Conservation (phyloP, 2,797 vertebrate genomes). For the Okamejei kenojei region DNA sequence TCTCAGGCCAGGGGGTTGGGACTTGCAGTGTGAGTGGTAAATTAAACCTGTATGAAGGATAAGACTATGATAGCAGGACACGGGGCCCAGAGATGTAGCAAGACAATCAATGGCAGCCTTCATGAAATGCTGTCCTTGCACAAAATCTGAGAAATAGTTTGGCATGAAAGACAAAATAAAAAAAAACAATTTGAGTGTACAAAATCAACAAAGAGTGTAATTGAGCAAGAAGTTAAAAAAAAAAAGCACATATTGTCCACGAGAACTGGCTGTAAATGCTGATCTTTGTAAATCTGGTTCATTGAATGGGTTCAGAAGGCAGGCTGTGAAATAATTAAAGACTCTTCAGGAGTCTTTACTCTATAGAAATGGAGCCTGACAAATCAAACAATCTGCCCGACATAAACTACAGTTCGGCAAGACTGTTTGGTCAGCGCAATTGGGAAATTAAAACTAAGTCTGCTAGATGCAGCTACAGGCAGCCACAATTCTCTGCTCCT, state of each 20-base stretch:
- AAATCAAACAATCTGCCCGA: background rate
- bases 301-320: background rate
- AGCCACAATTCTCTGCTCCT: conserved; percentile 12
- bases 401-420: background rate
- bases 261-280: background rate
- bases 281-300: background rate
- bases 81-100: background rate
- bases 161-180: background rate
- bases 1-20: background rate
- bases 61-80: background rate
- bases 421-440: background rate
- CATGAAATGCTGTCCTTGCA: background rate
- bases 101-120: background rate
- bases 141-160: background rate
- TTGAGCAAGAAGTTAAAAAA: background rate
- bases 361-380: background rate
- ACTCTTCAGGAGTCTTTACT: background rate
- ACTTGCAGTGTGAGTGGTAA: background rate
- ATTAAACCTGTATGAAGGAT: background rate
- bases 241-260: background rate
- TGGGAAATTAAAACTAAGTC: conserved; percentile 23
- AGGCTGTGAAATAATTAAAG: background rate
- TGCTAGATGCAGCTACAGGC: background rate
- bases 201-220: background rate
- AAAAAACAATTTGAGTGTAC: background rate